These are phyloP conservation scores for Cisticola juncidis DNA, from an alignment of 2,113 vertebrate species.

Conservation along the genomic window DNA sequence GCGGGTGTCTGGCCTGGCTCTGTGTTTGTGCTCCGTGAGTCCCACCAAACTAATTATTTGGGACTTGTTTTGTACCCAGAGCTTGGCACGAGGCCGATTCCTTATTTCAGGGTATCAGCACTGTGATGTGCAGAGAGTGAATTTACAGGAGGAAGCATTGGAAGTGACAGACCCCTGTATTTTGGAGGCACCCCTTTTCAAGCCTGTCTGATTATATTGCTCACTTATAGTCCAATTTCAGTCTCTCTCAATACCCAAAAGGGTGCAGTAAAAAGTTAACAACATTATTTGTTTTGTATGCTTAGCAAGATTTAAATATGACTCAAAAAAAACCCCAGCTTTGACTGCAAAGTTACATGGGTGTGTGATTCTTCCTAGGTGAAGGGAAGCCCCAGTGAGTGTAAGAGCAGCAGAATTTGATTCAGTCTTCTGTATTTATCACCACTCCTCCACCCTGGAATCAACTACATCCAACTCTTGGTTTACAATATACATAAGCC, in stretches of 20 bases:
- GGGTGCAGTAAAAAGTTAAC: background rate
- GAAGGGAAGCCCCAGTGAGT: background rate
- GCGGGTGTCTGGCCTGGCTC: background rate
- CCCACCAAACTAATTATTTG: background rate
- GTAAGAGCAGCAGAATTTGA: background rate
- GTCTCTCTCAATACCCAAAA: background rate
- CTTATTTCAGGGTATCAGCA: background rate
- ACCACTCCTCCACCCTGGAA: background rate
- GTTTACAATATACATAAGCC: background rate
- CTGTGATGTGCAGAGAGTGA: background rate
- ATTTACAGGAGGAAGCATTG: background rate
- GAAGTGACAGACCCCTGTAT: background rate
- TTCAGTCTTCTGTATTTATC: background rate
- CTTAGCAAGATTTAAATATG: background rate
- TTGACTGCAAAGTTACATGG: background rate
- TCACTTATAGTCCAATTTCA: background rate
- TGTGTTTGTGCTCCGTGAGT: accelerated
- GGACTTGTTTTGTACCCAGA: background rate
- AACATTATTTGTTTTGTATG: background rate
- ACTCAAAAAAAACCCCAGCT: background rate
- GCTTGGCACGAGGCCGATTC: accelerated
- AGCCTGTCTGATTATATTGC: background rate
- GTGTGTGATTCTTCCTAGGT: background rate
- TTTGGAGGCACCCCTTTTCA: background rate
- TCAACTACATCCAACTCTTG: background rate